Conservation (phyloP, 2,113 vertebrate genomes). For the Myxocyprinus asiaticus region DNA sequence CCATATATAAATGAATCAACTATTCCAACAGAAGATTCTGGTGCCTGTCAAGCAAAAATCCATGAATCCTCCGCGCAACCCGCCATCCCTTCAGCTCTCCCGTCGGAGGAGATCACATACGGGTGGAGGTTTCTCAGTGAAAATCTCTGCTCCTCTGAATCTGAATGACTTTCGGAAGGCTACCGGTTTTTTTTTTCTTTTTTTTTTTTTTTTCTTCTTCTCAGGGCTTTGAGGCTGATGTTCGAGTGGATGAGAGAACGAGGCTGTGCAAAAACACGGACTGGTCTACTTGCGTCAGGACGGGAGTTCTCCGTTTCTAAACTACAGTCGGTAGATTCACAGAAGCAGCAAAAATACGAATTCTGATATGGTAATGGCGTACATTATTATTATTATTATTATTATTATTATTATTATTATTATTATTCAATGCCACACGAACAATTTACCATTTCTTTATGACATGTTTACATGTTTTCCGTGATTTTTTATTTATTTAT, state of each 20-base stretch:
- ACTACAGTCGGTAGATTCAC: conserved; percentile 25
- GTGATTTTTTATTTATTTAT: no score
- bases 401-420: no score
- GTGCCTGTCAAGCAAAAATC: conserved; percentile 78
- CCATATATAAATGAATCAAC: conserved; percentile 69
- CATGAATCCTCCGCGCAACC: conserved; percentile 73
- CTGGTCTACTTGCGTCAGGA: conserved; percentile 40
- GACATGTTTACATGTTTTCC: no score
- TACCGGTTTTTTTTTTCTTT: conserved; percentile 5
- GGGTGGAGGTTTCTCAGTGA: conserved; percentile 50
- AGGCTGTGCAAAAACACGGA: conserved; percentile 62
- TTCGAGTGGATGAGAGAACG: conserved; percentile 52
- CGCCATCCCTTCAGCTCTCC: conserved; percentile 71
- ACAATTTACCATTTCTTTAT: no score
- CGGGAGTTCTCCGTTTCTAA: conserved; percentile 41
- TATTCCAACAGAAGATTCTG: conserved; percentile 65
- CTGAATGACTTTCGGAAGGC: conserved; percentile 66
- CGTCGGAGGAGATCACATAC: conserved; percentile 67
- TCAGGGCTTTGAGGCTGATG: conserved; percentile 60
- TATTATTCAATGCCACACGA: no score
- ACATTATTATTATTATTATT: not conserved
- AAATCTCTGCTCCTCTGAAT: conserved; percentile 39
- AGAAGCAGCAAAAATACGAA: not conserved
- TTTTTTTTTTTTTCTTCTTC: conserved; percentile 3
- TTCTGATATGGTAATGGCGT: not conserved